phyloP scores from a whole-genome alignment of 1,140 invertebrate genomes.

The Lethrus apterus region DNA sequence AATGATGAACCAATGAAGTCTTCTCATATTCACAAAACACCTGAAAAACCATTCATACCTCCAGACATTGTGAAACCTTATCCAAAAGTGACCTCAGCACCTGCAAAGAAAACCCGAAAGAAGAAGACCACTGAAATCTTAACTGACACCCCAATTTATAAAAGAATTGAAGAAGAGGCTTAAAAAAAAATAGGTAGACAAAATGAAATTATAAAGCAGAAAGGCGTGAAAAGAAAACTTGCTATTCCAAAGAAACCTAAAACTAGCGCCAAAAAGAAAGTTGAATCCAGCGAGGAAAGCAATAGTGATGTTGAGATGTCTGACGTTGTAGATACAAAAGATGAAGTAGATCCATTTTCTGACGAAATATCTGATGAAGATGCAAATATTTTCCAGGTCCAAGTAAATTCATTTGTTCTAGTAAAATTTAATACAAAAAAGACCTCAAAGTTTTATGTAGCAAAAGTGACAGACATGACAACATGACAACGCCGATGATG shows the following conservation, averaged over 20 bases:
- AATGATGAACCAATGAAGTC: neutral
- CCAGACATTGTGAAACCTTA: too few species aligned
- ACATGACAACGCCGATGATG: too few species aligned
- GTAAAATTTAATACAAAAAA: conserved; percentile 5
- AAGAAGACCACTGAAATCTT: too few species aligned
- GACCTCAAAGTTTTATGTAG: too few species aligned
- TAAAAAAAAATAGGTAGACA: neutral
- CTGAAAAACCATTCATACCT: too few species aligned
- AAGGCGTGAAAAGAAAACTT: neutral
- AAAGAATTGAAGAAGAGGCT: too few species aligned
- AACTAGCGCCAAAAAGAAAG: neutral
- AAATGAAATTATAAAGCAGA: neutral
- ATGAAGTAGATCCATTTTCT: neutral
- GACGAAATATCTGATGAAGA: neutral
- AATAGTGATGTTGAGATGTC: conserved; percentile 1
- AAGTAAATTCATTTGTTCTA: conserved; percentile 2
- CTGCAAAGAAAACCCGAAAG: too few species aligned
- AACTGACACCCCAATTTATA: too few species aligned
- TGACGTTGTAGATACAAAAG: neutral
- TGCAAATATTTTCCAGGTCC: neutral
- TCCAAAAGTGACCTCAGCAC: too few species aligned
- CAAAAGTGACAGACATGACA: too few species aligned
- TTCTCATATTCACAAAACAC: neutral
- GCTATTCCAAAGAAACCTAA: too few species aligned
- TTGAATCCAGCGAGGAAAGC: too few species aligned